phyloP scores from a whole-genome alignment of 2,888 invertebrate genomes.

The Neria commutata region DNA sequence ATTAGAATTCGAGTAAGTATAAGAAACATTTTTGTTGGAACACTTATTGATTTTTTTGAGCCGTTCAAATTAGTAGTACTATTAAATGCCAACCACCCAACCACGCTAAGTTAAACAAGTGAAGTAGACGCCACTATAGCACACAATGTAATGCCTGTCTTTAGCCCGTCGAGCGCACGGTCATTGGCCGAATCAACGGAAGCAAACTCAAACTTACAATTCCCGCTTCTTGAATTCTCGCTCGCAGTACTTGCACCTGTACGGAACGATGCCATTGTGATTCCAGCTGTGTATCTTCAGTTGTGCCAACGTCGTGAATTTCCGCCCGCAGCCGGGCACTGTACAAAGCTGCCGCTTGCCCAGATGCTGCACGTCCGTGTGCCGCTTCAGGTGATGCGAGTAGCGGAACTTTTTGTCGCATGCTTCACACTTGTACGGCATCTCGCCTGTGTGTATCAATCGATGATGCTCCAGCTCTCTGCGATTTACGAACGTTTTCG shows the following conservation, averaged over 20 bases:
- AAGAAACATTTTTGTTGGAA: no score
- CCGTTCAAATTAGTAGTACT: no score
- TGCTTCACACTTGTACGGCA: conserved; percentile 36
- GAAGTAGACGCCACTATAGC: no score
- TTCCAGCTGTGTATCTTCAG: conserved; percentile 38
- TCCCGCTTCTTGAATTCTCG: conserved; percentile 41
- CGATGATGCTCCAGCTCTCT: conserved; percentile 38
- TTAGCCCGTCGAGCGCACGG: no score
- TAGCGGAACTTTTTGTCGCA: conserved; percentile 46
- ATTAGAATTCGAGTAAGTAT: no score
- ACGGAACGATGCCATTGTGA: conserved; percentile 37
- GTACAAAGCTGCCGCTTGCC: conserved; percentile 35
- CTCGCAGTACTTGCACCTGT: conserved; percentile 44
- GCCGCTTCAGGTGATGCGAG: conserved; percentile 48
- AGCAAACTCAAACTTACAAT: no score
- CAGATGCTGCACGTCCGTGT: conserved; percentile 43
- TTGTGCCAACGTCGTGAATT: conserved; percentile 34
- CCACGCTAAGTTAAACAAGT: no score
- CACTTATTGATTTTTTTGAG: no score
- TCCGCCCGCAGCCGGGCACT: conserved; percentile 35
- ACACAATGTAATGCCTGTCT: no score
- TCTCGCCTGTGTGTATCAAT: conserved; percentile 28
- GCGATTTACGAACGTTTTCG: conserved; percentile 34
- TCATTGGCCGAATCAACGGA: no score
- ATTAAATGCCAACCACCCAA: no score